Evolutionary conservation across 2,888 invertebrate species (phyloP), one percentile per base, ranked within the genome.

Genomic region (Andrena haemorrhoa): DNA sequence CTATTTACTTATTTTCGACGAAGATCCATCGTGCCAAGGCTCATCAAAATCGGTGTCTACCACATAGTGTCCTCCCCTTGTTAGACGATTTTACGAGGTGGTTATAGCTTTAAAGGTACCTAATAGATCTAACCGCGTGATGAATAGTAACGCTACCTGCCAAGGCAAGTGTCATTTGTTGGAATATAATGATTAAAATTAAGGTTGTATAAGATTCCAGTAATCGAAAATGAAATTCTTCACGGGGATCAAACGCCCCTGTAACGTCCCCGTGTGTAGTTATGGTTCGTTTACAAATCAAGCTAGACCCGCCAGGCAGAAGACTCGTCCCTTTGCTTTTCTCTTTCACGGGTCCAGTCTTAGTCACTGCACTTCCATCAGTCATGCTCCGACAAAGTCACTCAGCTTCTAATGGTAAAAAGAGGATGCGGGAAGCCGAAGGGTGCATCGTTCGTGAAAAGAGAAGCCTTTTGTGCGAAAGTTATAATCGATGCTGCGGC

Each of bases 331-430:
- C 31, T 58, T 70, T 65, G 53, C 65, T 69, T 73, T 60, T 60
- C 35, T 71, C 77, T 77, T 63, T 60, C 56, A 56, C 60, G 47
- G 71, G 78, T 83, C 60, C 60, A 53, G 56, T 73, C 86, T 73
- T 80, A 82, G 84, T 88, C 87, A 86, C 60, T 79, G 68, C 49
- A 41, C 56, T 49, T 63, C 74, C 83, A 88, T 88, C 82, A 76
- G 81, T 88, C 87, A 87, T 83, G 61, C 60, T 60, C 58, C 41
- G 33, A 49, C 20, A 64, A 75, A 61, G 69, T 73, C 69, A 75
- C 64, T 68, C 49, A 53, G 58, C 58, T 73, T 20, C 41, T 61
- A 53, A 75, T 79, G 77, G 56, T 79, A 73, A 83, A 84, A 81
- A 79, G 82, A 49, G 49, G 56, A 78, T 51, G 76, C 56, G 29